A percentile compares a stretch with the other conserved stretches of the same genome.
These are phyloP conservation scores for Junonia oenone DNA, from an alignment of 2,888 invertebrate genomes.

Conservation along the genomic window DNA sequence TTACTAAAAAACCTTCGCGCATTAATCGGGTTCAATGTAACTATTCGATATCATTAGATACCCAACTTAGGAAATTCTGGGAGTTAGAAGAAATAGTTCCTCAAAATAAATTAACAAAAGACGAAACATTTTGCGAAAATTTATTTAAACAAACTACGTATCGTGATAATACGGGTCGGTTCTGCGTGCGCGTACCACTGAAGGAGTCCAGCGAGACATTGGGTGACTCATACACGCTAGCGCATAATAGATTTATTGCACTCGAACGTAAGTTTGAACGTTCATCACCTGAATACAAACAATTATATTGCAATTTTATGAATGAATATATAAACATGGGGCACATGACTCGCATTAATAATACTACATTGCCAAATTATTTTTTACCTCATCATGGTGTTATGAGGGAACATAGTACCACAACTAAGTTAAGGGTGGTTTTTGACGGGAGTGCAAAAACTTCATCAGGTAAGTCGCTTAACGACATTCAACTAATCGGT, in stretches of 20 bases:
- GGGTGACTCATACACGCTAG: conserved; percentile 9
- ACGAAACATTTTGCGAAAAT: background rate
- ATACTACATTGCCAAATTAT: too few species aligned
- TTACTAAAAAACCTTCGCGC: background rate
- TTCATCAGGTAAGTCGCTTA: background rate
- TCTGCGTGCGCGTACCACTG: conserved; percentile 7
- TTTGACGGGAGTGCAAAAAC: background rate
- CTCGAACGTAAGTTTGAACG: background rate
- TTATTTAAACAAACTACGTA: background rate
- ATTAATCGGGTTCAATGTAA: background rate
- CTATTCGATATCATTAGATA: background rate
- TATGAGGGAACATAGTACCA: background rate
- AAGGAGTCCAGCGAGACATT: background rate
- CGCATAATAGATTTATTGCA: conserved; percentile 1
- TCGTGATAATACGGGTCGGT: background rate
- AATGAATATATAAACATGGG: background rate
- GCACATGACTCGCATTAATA: background rate
- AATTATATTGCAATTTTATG: background rate
- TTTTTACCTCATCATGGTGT: too few species aligned
- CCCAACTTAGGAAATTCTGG: background rate
- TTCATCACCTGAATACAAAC: background rate
- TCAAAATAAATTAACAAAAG: background rate
- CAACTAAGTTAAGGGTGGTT: background rate
- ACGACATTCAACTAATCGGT: background rate
- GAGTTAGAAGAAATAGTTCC: background rate